Evolutionary conservation across 2,888 invertebrate genomes (phyloP).

Genomic region (Drosophila parthenogenetica): DNA sequence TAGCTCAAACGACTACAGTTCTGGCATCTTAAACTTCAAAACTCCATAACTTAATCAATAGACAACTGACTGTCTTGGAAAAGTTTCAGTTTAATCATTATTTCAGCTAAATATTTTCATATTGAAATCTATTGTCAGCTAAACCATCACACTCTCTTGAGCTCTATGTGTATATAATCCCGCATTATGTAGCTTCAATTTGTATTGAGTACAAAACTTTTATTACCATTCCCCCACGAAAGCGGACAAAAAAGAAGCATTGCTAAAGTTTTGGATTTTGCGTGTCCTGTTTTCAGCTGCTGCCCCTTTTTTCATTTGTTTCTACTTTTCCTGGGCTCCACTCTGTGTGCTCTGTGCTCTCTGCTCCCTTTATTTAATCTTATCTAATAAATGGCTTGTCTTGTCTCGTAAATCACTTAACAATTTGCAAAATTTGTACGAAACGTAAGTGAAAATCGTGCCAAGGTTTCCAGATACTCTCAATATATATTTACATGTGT

Average conservation of each 20-base stretch:
- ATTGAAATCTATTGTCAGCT: not conserved
- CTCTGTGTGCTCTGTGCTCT: constrained; percentile 38
- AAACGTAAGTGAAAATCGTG: constrained; percentile 73
- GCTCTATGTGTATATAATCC: constrained; percentile 73
- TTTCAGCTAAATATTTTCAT: not conserved
- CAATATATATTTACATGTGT: constrained; percentile 76
- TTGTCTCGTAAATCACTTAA: constrained; percentile 85
- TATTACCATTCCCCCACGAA: constrained; percentile 42
- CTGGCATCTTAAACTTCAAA: not conserved
- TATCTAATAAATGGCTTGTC: constrained; percentile 84
- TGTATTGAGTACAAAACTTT: constrained; percentile 62
- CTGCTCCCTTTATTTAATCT: constrained; percentile 80
- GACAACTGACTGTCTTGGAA: not conserved
- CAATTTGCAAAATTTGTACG: constrained; percentile 82
- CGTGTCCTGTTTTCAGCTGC: constrained; percentile 6
- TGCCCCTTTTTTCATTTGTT: not conserved
- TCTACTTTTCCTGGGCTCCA: not conserved
- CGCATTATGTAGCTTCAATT: constrained; percentile 80
- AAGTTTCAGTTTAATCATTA: too few species aligned
- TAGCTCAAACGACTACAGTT: not conserved
- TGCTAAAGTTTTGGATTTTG: constrained; percentile 31
- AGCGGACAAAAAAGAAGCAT: constrained; percentile 30
- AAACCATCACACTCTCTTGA: not conserved
- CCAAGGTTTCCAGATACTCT: constrained; percentile 65
- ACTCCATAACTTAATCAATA: not conserved